Evolutionary conservation across 2,113 vertebrate genomes (phyloP).

Genomic region (Syngnathus typhle): DNA sequence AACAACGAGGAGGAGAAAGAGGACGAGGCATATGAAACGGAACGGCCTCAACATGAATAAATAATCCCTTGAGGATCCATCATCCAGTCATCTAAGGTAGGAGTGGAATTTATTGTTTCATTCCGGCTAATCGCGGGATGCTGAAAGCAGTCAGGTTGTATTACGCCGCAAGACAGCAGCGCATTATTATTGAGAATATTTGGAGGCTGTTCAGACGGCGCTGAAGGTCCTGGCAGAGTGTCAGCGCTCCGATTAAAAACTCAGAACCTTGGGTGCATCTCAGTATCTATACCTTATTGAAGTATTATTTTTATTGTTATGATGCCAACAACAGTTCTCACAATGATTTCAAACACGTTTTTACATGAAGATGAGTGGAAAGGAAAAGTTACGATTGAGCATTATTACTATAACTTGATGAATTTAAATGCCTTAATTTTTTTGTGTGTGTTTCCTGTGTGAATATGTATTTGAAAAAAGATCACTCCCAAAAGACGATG

Average conservation of each 20-base stretch:
- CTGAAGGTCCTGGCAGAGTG: slow-evolving; percentile 35
- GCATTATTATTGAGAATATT: slow-evolving; percentile 22
- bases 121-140: slow-evolving; percentile 40
- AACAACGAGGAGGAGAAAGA: slow-evolving; percentile 11
- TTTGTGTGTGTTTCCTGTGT: too few relatives aligned
- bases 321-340: too few relatives aligned
- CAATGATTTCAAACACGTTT: too few relatives aligned
- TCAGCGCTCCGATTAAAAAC: slow-evolving; percentile 28
- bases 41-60: slow-evolving; percentile 34
- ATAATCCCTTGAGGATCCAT: slow-evolving; percentile 34
- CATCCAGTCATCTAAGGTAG: slow-evolving; percentile 40
- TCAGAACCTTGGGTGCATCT: slow-evolving; percentile 14
- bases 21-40: slow-evolving; percentile 23
- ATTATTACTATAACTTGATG: too few relatives aligned
- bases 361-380: too few relatives aligned
- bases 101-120: slow-evolving; percentile 15
- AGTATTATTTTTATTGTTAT: too few relatives aligned
- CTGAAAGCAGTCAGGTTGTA: slow-evolving; percentile 32
- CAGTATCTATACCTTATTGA: slow-evolving; percentile 7
- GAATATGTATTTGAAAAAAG: too few relatives aligned
- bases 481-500: too few relatives aligned
- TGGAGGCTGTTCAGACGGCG: slow-evolving; percentile 33
- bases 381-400: too few relatives aligned
- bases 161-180: slow-evolving; percentile 23
- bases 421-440: too few relatives aligned